Percentiles rank a stretch among this genome's conserved stretches.
These are phyloP conservation scores for Nysson spinosus DNA, from an alignment of 2,888 invertebrate genomes.

Conservation along the genomic window DNA sequence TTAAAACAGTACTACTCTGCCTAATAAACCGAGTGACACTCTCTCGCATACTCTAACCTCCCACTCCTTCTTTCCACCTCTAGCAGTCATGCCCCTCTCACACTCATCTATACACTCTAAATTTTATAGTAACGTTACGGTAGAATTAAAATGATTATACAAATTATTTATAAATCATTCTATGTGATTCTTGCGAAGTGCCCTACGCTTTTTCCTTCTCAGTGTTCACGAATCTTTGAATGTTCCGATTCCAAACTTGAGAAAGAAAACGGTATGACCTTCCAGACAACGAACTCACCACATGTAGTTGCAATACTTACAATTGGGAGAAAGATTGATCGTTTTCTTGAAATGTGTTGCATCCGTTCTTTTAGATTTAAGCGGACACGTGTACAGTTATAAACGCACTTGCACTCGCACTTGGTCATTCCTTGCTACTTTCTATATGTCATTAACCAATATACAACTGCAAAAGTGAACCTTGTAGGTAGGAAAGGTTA, in stretches of 20 bases:
- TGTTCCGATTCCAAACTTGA: background rate
- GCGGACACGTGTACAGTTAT: background rate
- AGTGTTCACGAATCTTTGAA: background rate
- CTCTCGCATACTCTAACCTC: background rate
- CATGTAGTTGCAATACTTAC: background rate
- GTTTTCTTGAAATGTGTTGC: background rate
- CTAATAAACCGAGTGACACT: conserved; percentile 27
- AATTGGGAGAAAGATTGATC: background rate
- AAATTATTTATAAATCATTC: conserved; percentile 54
- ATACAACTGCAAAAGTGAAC: too few species aligned
- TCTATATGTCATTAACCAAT: too few species aligned
- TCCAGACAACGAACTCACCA: background rate
- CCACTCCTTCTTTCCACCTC: background rate
- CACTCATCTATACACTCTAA: conserved; percentile 6
- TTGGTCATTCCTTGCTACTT: too few species aligned
- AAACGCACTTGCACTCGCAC: too few species aligned
- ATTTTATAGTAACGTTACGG: conserved; percentile 22
- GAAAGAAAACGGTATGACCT: background rate
- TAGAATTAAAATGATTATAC: conserved; percentile 48
- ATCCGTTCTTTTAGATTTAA: background rate
- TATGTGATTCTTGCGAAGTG: conserved; percentile 25
- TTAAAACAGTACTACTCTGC: conserved; percentile 31
- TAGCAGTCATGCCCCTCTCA: background rate
- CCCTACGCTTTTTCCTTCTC: conserved; percentile 2
- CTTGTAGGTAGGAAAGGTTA: too few species aligned